Evolutionary conservation across 1,140 invertebrate genomes (phyloP).

Genomic region (Popillia japonica): DNA sequence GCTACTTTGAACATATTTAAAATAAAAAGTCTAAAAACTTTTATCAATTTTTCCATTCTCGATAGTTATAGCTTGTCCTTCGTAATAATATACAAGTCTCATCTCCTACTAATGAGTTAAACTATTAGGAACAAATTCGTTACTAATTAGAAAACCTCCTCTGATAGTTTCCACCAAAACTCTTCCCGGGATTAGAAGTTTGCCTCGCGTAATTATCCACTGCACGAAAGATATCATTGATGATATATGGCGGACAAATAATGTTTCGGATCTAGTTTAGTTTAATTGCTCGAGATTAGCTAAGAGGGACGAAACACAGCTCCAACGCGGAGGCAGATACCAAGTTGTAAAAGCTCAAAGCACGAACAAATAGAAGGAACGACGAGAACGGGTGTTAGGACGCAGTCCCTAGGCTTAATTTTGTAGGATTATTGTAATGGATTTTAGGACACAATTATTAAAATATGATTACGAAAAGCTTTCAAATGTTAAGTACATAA

Average conservation of each 20-base stretch:
- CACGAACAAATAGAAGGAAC: no score
- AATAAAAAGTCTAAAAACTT: no score
- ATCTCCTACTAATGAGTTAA: no score
- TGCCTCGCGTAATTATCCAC: conserved; percentile 14
- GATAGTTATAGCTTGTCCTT: no score
- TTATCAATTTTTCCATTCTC: no score
- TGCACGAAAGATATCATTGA: conserved; percentile 14
- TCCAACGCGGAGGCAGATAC: background rate
- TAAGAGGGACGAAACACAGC: background rate
- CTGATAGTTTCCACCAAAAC: background rate
- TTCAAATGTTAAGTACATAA: conserved; percentile 6
- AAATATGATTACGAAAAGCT: conserved; percentile 14
- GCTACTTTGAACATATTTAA: no score
- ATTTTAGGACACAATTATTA: conserved; percentile 23
- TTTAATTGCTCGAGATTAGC: conserved; percentile 36
- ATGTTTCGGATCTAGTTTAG: conserved; percentile 28
- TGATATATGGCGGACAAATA: conserved; percentile 37
- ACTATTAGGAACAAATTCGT: no score
- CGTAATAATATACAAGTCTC: no score
- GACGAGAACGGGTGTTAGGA: no score
- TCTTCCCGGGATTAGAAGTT: conserved; percentile 24
- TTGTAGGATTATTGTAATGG: conserved; percentile 8
- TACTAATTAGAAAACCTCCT: background rate
- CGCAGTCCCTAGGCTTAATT: conserved; percentile 7
- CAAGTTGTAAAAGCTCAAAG: conserved; percentile 18